phyloP scores from a whole-genome alignment of 92 coral and sea anemone species.

The Epizoanthus fatuus region DNA sequence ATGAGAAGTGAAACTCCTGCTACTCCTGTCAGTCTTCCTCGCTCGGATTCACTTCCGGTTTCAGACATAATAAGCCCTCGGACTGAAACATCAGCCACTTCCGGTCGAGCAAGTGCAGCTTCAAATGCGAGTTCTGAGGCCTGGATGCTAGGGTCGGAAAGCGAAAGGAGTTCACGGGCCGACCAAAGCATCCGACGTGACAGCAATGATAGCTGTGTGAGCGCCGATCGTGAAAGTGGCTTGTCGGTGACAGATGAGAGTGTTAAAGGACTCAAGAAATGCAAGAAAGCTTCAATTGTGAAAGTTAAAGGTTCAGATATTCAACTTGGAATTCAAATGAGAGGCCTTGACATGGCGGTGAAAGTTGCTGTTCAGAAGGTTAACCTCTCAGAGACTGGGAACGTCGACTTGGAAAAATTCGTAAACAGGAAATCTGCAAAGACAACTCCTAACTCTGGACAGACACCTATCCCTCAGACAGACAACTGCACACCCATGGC shows the following conservation, averaged over 20 bases:
- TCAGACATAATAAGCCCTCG: slow-evolving; percentile 31
- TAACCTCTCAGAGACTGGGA: slow-evolving; percentile 80
- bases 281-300: slow-evolving; percentile 68
- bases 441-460: slow-evolving; percentile 35
- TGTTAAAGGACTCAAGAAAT: slow-evolving; percentile 62
- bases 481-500: slow-evolving; percentile 65
- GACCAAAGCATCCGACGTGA: slow-evolving; percentile 58
- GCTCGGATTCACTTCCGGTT: slow-evolving; percentile 59
- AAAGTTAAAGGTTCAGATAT: slow-evolving; percentile 81
- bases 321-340: slow-evolving; percentile 81
- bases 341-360: slow-evolving; percentile 78
- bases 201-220: slow-evolving; percentile 81
- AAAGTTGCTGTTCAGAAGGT: slow-evolving; percentile 78
- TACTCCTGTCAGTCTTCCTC: slow-evolving; percentile 1
- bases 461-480: slow-evolving; percentile 49
- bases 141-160: slow-evolving; percentile 66
- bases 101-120: slow-evolving; percentile 74
- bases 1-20: slow-evolving; percentile 26
- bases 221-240: slow-evolving; percentile 80
- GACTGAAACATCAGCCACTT: neutral
- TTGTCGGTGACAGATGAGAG: slow-evolving; percentile 67
- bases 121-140: slow-evolving; percentile 77
- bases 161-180: slow-evolving; percentile 51
- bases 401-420: slow-evolving; percentile 80
- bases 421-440: slow-evolving; percentile 82